phyloP scores from a whole-genome alignment of 2,113 vertebrate species.

The Phalacrocorax pelagicus region DNA sequence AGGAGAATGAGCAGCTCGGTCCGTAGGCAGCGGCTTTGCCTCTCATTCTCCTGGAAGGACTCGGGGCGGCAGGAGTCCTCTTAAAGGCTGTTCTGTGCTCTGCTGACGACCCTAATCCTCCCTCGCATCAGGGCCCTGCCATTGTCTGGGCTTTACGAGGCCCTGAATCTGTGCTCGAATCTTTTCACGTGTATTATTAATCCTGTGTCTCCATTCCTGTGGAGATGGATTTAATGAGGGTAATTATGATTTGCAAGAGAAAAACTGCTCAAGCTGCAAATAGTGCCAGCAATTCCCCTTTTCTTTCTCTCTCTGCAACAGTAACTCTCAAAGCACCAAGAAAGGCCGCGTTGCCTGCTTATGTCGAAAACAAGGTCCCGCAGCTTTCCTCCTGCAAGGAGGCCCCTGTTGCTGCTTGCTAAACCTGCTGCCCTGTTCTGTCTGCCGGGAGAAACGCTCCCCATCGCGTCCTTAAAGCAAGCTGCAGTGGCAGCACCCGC shows the following conservation, averaged over 20 bases:
- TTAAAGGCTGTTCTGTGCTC: background rate
- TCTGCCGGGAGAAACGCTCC: background rate
- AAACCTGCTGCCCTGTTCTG: background rate
- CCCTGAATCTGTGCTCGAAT: background rate
- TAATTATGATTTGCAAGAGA: background rate
- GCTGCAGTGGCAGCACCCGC: background rate
- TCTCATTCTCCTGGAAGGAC: background rate
- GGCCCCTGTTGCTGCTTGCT: too few species aligned
- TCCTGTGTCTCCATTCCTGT: background rate
- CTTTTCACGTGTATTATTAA: background rate
- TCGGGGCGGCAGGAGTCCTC: background rate
- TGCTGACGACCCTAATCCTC: background rate
- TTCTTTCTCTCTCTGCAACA: background rate
- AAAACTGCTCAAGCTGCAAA: background rate
- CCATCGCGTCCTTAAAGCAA: background rate
- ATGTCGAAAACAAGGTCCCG: background rate
- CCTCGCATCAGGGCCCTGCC: background rate
- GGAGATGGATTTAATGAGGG: constrained; percentile 2
- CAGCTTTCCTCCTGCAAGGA: background rate
- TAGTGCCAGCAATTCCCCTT: background rate
- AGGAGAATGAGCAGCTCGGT: background rate
- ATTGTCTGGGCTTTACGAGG: background rate
- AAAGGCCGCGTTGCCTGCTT: accelerated
- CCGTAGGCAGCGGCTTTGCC: background rate
- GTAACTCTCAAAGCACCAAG: background rate